These are phyloP conservation scores for Caenorhabditis auriculariae DNA, from an alignment of 2,888 invertebrate genomes.

Conservation along the genomic window DNA sequence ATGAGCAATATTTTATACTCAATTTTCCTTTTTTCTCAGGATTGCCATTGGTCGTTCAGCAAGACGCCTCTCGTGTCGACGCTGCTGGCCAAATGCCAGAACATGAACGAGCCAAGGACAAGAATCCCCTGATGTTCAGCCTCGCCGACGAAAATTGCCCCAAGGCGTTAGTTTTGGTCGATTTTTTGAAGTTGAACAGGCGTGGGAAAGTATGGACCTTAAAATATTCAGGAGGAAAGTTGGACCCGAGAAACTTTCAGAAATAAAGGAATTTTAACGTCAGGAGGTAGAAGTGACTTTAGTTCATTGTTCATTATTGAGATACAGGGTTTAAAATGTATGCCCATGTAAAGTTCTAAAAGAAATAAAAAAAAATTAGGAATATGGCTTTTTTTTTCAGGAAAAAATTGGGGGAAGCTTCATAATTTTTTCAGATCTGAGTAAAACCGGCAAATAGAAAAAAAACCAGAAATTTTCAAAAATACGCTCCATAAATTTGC, in stretches of 20 bases:
- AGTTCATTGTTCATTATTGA: too few relatives aligned
- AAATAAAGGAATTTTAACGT: neutral
- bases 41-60: conserved; percentile 88
- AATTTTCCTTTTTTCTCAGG: conserved; percentile 18
- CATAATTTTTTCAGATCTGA: neutral
- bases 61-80: conserved; percentile 74
- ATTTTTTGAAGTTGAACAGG: neutral
- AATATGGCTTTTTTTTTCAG: neutral
- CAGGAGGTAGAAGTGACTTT: too few relatives aligned
- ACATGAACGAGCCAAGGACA: conserved; percentile 89
- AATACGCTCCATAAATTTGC: neutral
- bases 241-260: neutral
- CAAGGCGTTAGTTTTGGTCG: conserved; percentile 41
- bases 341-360: neutral
- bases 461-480: neutral
- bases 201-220: neutral
- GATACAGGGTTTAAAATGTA: too few relatives aligned
- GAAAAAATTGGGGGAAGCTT: neutral
- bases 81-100: conserved; percentile 72
- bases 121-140: conserved; percentile 88
- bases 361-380: neutral
- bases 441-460: neutral
- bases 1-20: neutral
- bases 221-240: neutral
- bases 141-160: conserved; percentile 86